These are phyloP conservation scores for Euura saliciscinereae DNA, from an alignment of 1,140 invertebrate genomes.

Conservation along the genomic window DNA sequence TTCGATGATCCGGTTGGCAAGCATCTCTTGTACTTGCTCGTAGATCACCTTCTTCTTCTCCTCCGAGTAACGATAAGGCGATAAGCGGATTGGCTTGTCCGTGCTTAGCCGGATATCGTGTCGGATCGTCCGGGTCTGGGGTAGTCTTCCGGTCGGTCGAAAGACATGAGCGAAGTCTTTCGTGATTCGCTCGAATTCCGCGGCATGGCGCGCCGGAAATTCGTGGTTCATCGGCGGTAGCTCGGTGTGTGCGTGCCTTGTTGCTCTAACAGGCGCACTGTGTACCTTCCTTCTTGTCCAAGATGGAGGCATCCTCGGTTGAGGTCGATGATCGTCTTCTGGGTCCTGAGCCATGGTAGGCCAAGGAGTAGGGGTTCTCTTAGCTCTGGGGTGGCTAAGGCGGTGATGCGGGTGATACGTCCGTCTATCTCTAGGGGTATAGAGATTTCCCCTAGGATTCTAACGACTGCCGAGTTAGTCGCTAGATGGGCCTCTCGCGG, in stretches of 20 bases:
- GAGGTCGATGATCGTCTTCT: constrained; percentile 16
- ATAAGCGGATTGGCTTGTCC: constrained; percentile 16
- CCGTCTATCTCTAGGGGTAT: background rate
- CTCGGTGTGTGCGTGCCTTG: background rate
- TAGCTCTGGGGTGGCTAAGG: constrained; percentile 9
- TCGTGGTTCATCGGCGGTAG: background rate
- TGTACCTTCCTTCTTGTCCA: constrained; percentile 2
- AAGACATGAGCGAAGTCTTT: constrained; percentile 5
- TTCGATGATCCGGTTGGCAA: constrained; percentile 34
- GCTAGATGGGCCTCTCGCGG: background rate
- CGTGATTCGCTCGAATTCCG: constrained; percentile 6
- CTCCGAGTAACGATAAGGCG: constrained; percentile 20
- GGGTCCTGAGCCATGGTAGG: constrained; percentile 14
- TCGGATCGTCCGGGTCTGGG: constrained; percentile 10
- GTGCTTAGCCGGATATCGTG: constrained; percentile 22
- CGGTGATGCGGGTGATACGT: background rate
- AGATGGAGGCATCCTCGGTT: constrained; percentile 12
- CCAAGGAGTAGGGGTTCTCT: constrained; percentile 17
- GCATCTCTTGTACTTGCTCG: constrained; percentile 26
- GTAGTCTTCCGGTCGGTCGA: background rate
- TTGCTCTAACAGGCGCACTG: background rate
- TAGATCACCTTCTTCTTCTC: constrained; percentile 21
- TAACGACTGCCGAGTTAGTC: background rate
- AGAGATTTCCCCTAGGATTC: background rate
- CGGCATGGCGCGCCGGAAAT: constrained; percentile 9